Base-by-base conservation (phyloP, 2,113 vertebrate genomes). In the Laterallus jamaicensis region DNA sequence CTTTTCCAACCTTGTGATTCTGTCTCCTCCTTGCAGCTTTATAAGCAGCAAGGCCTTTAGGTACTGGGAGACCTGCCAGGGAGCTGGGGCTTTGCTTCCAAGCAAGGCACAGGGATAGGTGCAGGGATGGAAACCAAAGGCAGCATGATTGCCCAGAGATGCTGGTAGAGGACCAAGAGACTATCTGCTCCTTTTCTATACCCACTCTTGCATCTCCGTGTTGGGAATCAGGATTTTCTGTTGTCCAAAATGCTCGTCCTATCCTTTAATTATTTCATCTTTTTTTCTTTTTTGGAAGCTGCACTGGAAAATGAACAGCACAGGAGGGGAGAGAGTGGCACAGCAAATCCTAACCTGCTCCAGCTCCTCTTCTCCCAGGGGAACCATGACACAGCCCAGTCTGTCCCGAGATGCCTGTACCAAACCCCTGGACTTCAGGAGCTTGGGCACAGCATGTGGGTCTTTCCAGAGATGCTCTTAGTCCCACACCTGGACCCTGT, bases 101-200 rank as follows among this genome's bases (percentile, higher is more conserved):
- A 82, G 71, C 66, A 28, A 42, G 49, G 60, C 2, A 0, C 31
- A n/a, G 28, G 8, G 39, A 42, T 58, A 89, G 6, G 16, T 22
- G 28, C 81, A 52, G 32, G 52, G 39, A 19, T 11, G 56, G 29
- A 81, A 77, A 40, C 14, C 21, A 58, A 69, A 75, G 52, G 81
- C 66, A 70, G 20, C 31, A 15, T 4, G 1, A 37, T 18, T 3
- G 0, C 5, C 15, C 50, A 10, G 54, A 68, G 54, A 25, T 3
- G 12, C 39, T 42, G 68, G 24, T 4, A 44, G 32, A n/a, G 9
- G 54, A 80, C 14, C 6, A 35, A 6, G 11, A 75, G 35, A 18
- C 19, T 22, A 6, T 4, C 66, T 70, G 28, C 42, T 71, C 9
- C 24, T 71, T 60, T 58, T 37, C 29, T 32, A 52, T n/a, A 58